Percentiles rank a stretch among this genome's conserved stretches.
Conservation (phyloP, 2,888 invertebrate genomes). For the Entomobrya multifasciata region DNA sequence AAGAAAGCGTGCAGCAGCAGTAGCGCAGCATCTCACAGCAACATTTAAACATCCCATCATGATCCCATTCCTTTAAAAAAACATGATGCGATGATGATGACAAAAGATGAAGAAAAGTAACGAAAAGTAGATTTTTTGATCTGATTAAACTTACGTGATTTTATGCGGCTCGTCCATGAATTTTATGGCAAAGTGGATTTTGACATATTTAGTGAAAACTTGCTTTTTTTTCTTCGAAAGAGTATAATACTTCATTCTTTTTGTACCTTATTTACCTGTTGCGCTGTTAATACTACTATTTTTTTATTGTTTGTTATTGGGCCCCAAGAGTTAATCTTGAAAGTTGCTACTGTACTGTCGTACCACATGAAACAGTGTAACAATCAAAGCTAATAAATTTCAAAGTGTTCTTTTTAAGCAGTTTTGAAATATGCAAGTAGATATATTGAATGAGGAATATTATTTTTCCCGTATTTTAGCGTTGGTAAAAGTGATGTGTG, state of each 20-base stretch:
- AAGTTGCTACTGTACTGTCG: conserved; percentile 69
- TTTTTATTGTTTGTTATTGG: conserved; percentile 23
- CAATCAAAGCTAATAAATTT: conserved; percentile 73
- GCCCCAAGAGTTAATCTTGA: conserved; percentile 19
- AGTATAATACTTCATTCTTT: neutral
- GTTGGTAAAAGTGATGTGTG: conserved; percentile 2
- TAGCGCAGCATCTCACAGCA: neutral
- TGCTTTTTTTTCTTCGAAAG: neutral
- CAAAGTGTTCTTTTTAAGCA: conserved; percentile 25
- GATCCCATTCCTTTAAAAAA: neutral
- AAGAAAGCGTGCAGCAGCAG: neutral
- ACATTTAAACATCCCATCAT: neutral
- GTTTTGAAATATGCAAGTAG: neutral
- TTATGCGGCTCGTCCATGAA: conserved; percentile 27
- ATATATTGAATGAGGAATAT: neutral
- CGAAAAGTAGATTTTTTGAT: conserved; percentile 18
- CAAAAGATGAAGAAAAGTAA: neutral
- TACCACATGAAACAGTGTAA: conserved; percentile 36
- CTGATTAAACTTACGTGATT: conserved; percentile 55
- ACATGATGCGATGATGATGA: neutral
- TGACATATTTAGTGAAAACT: conserved; percentile 54
- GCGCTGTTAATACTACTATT: conserved; percentile 8
- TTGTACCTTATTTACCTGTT: neutral
- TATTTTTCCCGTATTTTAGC: neutral
- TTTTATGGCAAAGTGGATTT: conserved; percentile 49